phyloP scores from a whole-genome alignment of 1,140 invertebrate species.

The Procambarus virginalis region DNA sequence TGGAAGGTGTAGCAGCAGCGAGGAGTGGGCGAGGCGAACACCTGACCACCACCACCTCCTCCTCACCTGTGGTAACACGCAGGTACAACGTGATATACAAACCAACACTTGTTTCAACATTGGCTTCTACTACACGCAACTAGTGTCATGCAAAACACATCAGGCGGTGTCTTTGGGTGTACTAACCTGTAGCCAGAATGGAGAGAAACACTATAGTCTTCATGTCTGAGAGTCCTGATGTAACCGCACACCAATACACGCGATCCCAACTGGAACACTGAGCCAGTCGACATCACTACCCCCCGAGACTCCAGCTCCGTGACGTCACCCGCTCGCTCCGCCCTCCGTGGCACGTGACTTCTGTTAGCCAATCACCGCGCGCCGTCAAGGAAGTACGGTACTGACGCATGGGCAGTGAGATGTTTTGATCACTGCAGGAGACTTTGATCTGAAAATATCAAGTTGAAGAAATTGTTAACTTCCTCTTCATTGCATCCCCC shows the following conservation, averaged over 20 bases:
- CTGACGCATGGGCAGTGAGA: conserved; percentile 36
- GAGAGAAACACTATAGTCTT: conserved; percentile 45
- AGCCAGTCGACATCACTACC: conserved; percentile 4
- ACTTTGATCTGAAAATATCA: conserved; percentile 33
- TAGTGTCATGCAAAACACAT: background rate
- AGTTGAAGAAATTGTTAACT: conserved; percentile 29
- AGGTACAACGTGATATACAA: background rate
- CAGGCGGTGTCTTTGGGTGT: background rate
- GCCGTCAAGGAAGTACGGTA: conserved; percentile 31
- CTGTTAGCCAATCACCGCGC: conserved; percentile 4
- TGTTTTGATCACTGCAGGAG: conserved; percentile 50
- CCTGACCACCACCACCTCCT: background rate
- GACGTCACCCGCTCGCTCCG: conserved; percentile 32
- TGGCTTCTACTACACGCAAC: background rate
- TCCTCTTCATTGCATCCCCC: conserved; percentile 40
- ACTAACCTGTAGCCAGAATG: conserved; percentile 45
- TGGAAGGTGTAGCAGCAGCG: background rate
- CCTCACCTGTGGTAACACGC: background rate
- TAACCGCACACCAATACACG: conserved; percentile 8
- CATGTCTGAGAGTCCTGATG: conserved; percentile 22
- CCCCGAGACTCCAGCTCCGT: conserved; percentile 12
- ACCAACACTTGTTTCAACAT: background rate
- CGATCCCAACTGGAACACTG: conserved; percentile 39
- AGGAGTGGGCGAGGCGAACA: background rate
- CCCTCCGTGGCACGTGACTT: conserved; percentile 19